Conservation (phyloP, 2,888 invertebrate genomes). For the Meghimatium bilineatum region DNA sequence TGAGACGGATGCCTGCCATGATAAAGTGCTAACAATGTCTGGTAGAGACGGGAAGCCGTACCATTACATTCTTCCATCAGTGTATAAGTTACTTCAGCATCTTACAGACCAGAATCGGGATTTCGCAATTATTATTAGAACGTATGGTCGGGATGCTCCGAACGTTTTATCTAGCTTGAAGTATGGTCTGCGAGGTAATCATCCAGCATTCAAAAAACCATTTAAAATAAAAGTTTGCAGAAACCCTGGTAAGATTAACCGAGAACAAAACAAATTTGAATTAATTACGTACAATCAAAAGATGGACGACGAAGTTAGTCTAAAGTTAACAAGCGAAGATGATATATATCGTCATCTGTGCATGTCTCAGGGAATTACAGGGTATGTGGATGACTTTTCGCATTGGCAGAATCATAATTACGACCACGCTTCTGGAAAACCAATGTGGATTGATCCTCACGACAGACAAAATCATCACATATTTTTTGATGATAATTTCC, state of each 20-base stretch:
- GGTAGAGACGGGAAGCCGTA: constrained; percentile 69
- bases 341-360: constrained; percentile 70
- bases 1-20: constrained; percentile 48
- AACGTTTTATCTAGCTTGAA: constrained; percentile 69
- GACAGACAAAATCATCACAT: constrained; percentile 73
- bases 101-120: constrained; percentile 66
- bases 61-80: constrained; percentile 75
- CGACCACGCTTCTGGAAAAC: constrained; percentile 71
- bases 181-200: constrained; percentile 67
- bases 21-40: constrained; percentile 63
- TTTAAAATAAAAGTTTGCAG: constrained; percentile 61
- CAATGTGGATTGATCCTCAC: constrained; percentile 72
- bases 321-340: constrained; percentile 50
- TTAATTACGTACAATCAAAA: constrained; percentile 22
- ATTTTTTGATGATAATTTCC: constrained; percentile 76
- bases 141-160: constrained; percentile 74
- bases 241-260: constrained; percentile 62
- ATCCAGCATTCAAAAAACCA: constrained; percentile 67
- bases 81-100: constrained; percentile 70
- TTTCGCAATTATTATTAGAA: constrained; percentile 73
- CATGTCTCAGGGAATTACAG: constrained; percentile 67
- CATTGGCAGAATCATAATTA: constrained; percentile 73
- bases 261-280: constrained; percentile 51
- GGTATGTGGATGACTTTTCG: constrained; percentile 73
- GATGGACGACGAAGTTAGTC: constrained; percentile 52